phyloP scores from a whole-genome alignment of 2,113 vertebrate species.

The Aspidoscelis tigris region DNA sequence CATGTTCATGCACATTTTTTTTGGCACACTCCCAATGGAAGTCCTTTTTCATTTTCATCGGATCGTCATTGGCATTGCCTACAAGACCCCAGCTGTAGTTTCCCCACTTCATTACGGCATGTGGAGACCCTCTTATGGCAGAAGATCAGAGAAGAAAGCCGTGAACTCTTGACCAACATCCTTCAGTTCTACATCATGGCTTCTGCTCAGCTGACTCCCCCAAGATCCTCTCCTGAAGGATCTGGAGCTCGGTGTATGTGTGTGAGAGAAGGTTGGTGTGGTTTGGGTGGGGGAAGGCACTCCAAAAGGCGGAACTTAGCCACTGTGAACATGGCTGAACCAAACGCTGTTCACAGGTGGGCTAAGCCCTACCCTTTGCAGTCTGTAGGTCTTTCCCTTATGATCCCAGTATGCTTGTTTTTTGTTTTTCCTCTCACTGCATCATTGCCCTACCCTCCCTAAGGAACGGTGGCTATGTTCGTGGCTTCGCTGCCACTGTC shows the following conservation, averaged over 20 bases:
- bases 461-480: background rate
- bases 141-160: too few species aligned
- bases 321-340: constrained; percentile 90
- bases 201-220: background rate
- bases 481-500: background rate
- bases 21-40: too few species aligned
- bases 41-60: too few species aligned
- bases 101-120: too few species aligned
- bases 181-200: too few species aligned
- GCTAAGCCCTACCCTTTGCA: constrained; percentile 86
- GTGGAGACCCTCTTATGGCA: too few species aligned
- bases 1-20: too few species aligned
- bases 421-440: background rate
- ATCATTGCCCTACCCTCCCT: background rate
- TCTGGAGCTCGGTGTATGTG: background rate
- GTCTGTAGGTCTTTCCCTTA: constrained; percentile 2
- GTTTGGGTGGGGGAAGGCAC: constrained; percentile 25
- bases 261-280: background rate
- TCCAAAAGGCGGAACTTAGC: constrained; percentile 90
- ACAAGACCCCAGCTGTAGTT: too few species aligned
- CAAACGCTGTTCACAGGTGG: constrained; percentile 87
- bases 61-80: too few species aligned
- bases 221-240: background rate
- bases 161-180: too few species aligned
- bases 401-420: background rate